Base-by-base conservation (phyloP, 2,797 vertebrate genomes). In the Aplochiton taeniatus region DNA sequence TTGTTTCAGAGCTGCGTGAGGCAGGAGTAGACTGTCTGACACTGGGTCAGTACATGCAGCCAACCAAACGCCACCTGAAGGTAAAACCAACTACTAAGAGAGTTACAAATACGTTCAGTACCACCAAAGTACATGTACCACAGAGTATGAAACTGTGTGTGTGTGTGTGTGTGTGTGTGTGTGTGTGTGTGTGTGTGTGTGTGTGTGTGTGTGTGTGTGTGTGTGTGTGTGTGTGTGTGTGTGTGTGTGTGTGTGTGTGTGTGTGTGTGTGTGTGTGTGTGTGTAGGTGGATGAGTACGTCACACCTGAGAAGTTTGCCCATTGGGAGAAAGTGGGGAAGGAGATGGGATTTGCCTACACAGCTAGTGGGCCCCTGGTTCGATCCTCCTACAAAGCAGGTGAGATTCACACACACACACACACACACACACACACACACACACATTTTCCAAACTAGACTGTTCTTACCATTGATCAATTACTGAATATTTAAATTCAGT, bases 361-460 rank as follows among this genome's bases (percentile, higher is more conserved):
- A 4, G 98, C 98, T 43, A 99, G 98, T 0, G 97, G 98, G 13
- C 97, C 98, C 4, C 86, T 99, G 64, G 98, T 99, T 67, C 93
- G 98, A n/a, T 99, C 97, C 11, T 99, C 98, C 20, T 98, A 99
- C 76, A 99, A 98, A 98, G 97, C 98, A 92, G 97, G 98, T 98
- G 84, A 85, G 48, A 57, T 9, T 62, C 42, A 47, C 9, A 46
- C 11, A 65, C 18, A 65, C 48, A 41, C 59, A 46, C 52, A 45
- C 56, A 20, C 11, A 11, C 9, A 43, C 11, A 49, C n/a, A n/a
- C n/a, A n/a, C n/a, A n/a, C n/a, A n/a, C n/a, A n/a, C n/a, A 19
- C 42, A 51, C n/a, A 17, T 10, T 16, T 52, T 18, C 47, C 16
- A 17, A 9, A 18, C 20, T 44, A n/a, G 2, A 31, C 6, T 16